Conservation (phyloP, 2,888 invertebrate species). For the Ennomos fuscantarius region DNA sequence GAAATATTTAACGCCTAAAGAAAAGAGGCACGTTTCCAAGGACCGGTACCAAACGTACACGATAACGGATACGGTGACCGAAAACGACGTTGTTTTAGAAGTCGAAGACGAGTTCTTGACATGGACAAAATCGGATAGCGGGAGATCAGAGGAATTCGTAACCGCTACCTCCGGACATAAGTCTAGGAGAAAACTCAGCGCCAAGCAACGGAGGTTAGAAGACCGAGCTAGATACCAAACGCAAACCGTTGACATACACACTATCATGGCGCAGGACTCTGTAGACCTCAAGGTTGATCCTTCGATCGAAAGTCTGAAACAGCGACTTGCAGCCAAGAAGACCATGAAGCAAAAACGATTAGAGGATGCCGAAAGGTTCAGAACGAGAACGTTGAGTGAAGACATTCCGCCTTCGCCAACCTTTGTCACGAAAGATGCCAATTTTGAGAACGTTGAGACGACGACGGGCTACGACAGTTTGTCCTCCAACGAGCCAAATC, state of each 20-base stretch:
- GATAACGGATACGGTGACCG: constrained; percentile 84
- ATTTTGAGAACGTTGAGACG: constrained; percentile 77
- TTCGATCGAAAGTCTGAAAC: constrained; percentile 71
- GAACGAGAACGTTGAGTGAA: constrained; percentile 88
- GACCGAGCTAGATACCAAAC: constrained; percentile 90
- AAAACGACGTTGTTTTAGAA: constrained; percentile 59
- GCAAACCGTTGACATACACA: constrained; percentile 80
- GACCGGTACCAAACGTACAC: constrained; percentile 94
- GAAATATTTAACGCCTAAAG: constrained; percentile 89
- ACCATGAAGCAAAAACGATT: constrained; percentile 84
- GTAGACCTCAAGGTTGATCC: constrained; percentile 56
- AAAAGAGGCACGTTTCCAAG: constrained; percentile 89
- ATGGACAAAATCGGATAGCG: constrained; percentile 78
- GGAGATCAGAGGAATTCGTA: constrained; percentile 69
- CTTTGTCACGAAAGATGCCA: constrained; percentile 74
- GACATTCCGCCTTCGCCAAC: constrained; percentile 81
- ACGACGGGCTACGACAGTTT: constrained; percentile 80
- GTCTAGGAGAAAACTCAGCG: constrained; percentile 79
- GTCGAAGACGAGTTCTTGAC: constrained; percentile 72
- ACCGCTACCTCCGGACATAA: constrained; percentile 66
- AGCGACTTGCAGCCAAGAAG: constrained; percentile 73
- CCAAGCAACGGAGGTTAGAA: constrained; percentile 87
- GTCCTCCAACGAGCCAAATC: constrained; percentile 74
- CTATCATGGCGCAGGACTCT: constrained; percentile 50
- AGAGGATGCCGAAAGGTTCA: constrained; percentile 90